Evolutionary conservation across 2,888 invertebrate species (phyloP), one percentile per base, ranked within the genome.

Genomic region (Pegoplata infirma): DNA sequence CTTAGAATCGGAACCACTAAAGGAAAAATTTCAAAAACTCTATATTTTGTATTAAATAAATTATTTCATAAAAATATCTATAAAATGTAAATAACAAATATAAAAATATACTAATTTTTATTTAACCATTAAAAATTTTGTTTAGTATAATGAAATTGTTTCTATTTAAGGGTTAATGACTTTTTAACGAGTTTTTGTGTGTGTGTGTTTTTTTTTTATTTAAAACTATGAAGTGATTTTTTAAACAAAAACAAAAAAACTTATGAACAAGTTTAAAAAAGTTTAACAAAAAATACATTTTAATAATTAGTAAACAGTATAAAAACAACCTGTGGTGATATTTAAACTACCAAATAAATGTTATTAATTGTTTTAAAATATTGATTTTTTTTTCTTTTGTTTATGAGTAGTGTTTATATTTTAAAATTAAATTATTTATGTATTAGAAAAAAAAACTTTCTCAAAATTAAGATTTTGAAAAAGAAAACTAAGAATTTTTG

Each of bases 131-230:
- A 23, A 49, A 10, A 49, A 10, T 5, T 12, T 21, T 49, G n/a
- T 49, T 17, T 16, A 46, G 21, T 19, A 12, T n/a, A 12, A 8
- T 14, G 19, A 36, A 21, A 25, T 46, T 61, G 17, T 28, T 19
- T 46, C 21, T 23, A 12, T 61, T 58, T 14, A 47, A 61, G 59
- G 59, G 59, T 61, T 61, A 61, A 61, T 46, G 59, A 47, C 59
- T 61, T 61, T 46, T 61, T 61, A 61, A 61, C 46, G 59, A 47
- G 59, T 28, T 28, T 21, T 59, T 46, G 3, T n/a, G n/a, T 53
- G 8, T 53, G 16, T 49, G 55, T 25, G 19, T 5, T 55, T 55
- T 2, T n/a, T 28, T 28, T 55, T 55, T n/a, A n/a, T n/a, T 53
- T 12, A 2, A 17, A 10, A 32, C 32, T 36, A 56, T 19, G 3